Conservation (phyloP, 2,888 invertebrate species). For the Aleiodes alternator region DNA sequence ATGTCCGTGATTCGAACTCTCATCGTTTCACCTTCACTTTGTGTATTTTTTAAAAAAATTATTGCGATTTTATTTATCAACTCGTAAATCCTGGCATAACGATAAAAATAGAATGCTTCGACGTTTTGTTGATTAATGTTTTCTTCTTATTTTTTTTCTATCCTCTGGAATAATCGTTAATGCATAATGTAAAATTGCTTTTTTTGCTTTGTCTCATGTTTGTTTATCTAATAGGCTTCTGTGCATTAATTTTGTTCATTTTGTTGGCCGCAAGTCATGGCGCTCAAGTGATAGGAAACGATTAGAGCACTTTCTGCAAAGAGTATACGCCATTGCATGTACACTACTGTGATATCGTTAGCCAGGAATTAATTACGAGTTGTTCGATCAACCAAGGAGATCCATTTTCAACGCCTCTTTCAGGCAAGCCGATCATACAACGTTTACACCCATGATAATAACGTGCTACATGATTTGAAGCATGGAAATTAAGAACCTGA, state of each 20-base stretch:
- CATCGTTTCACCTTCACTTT: slow-evolving; percentile 49
- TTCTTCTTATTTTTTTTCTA: not conserved
- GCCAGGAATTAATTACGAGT: slow-evolving; percentile 67
- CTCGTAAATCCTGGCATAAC: not conserved
- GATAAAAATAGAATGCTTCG: not conserved
- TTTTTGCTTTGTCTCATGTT: slow-evolving; percentile 7
- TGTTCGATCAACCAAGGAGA: no score
- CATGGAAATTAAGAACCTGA: no score
- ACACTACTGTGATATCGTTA: slow-evolving; percentile 61
- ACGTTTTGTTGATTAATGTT: not conserved
- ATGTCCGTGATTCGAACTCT: slow-evolving; percentile 30
- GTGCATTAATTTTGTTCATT: slow-evolving; percentile 9
- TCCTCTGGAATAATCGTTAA: not conserved
- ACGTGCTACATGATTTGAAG: no score
- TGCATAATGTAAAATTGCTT: not conserved
- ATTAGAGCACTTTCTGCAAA: slow-evolving; percentile 15
- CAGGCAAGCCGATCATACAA: no score
- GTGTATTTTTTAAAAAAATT: slow-evolving; percentile 23
- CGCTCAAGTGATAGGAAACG: slow-evolving; percentile 13
- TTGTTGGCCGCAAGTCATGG: slow-evolving; percentile 16
- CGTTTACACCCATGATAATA: no score
- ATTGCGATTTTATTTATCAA: no score
- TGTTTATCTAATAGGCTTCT: slow-evolving; percentile 15
- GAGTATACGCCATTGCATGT: slow-evolving; percentile 15
- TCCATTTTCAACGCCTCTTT: slow-evolving; percentile 64